Percentiles rank a stretch among this genome's conserved stretches.
phyloP scores from a whole-genome alignment of 1,140 invertebrate species.

The Pollicipes pollicipes region DNA sequence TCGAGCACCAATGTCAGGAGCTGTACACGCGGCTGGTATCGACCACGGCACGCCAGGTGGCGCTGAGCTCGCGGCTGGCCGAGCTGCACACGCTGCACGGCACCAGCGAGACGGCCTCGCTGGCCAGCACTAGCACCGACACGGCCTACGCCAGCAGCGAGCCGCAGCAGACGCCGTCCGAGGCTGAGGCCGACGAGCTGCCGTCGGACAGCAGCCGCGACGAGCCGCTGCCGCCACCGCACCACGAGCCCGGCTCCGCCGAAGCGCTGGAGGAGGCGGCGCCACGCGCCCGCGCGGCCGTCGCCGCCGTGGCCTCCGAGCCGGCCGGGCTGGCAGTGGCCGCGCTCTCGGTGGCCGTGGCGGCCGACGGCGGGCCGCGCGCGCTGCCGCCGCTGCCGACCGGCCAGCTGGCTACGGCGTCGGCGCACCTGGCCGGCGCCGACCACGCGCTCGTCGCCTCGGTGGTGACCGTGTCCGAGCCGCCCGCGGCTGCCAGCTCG shows the following conservation, averaged over 20 bases:
- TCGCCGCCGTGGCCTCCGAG: slow-evolving; percentile 9
- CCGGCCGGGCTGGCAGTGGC: too few relatives aligned
- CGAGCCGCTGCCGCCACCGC: slow-evolving; percentile 16
- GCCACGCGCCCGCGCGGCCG: slow-evolving; percentile 12
- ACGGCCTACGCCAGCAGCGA: slow-evolving; percentile 11
- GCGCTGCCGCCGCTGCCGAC: too few relatives aligned
- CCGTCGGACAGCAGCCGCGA: slow-evolving; percentile 16
- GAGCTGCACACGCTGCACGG: slow-evolving; percentile 32
- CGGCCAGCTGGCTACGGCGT: too few relatives aligned
- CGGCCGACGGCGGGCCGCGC: too few relatives aligned
- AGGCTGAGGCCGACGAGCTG: slow-evolving; percentile 15
- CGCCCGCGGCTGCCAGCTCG: too few relatives aligned
- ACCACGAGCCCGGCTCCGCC: too few relatives aligned
- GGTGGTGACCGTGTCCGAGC: too few relatives aligned
- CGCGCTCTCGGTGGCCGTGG: too few relatives aligned
- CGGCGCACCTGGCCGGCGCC: too few relatives aligned
- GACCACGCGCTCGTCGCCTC: too few relatives aligned
- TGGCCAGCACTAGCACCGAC: slow-evolving; percentile 10
- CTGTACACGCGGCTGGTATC: slow-evolving; percentile 39
- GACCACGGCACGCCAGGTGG: slow-evolving; percentile 39
- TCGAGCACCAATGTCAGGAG: slow-evolving; percentile 48
- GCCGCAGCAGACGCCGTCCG: slow-evolving; percentile 10
- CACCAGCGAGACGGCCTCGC: slow-evolving; percentile 17
- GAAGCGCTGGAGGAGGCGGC: too few relatives aligned
- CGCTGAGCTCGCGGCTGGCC: slow-evolving; percentile 34